These are phyloP conservation scores for Philopotamus ludificatus DNA, from an alignment of 1,140 invertebrate species.

Conservation along the genomic window DNA sequence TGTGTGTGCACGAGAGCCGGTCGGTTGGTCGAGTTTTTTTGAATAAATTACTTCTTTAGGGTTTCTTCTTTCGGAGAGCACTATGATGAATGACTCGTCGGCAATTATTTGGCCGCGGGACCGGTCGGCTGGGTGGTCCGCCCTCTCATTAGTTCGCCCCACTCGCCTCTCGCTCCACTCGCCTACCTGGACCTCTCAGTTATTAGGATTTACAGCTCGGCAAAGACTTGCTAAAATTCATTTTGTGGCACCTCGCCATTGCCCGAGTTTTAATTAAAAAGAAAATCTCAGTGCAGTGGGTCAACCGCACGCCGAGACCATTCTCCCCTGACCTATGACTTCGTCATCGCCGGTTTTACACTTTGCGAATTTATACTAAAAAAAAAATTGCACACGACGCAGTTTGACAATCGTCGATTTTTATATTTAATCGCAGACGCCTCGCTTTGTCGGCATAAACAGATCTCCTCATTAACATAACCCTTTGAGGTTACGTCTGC, in stretches of 20 bases:
- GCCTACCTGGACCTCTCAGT: conserved; percentile 10
- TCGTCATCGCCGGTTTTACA: background rate
- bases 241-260: conserved; percentile 14
- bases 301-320: background rate
- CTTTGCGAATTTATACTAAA: background rate
- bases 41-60: conserved; percentile 36
- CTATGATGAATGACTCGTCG: conserved; percentile 34
- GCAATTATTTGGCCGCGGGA: conserved; percentile 28
- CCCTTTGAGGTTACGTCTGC: too few relatives aligned
- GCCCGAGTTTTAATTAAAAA: conserved; percentile 15
- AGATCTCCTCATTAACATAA: background rate
- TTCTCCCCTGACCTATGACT: background rate
- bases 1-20: background rate
- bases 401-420: too few relatives aligned
- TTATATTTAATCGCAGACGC: background rate
- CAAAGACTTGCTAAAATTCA: conserved; percentile 25
- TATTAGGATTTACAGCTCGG: conserved; percentile 23
- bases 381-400: too few relatives aligned
- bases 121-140: conserved; percentile 38
- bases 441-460: background rate
- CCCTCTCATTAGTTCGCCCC: conserved; percentile 37
- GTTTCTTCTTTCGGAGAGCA: conserved; percentile 26
- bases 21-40: conserved; percentile 19
- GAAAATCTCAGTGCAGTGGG: background rate
- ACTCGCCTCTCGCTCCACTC: conserved; percentile 3